A percentile compares a stretch with the other conserved stretches of the same genome.
phyloP scores from a whole-genome alignment of 2,113 vertebrate genomes.

The Macheiramphus alcinus region DNA sequence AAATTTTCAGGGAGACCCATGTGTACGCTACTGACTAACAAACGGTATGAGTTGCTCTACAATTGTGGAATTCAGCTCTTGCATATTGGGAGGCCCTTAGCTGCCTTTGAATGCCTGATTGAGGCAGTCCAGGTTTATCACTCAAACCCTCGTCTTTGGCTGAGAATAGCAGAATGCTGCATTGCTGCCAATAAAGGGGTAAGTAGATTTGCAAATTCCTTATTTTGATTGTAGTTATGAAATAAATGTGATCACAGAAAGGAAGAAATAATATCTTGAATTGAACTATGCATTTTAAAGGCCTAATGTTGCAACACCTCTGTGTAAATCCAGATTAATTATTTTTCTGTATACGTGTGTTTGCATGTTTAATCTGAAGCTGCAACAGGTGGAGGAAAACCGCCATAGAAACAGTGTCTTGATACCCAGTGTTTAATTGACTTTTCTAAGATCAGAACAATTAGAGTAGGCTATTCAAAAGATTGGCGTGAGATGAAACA shows the following conservation, averaged over 20 bases:
- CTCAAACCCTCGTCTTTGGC: constrained; percentile 94
- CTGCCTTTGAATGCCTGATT: constrained; percentile 96
- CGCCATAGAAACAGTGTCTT: background rate
- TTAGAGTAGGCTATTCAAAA: background rate
- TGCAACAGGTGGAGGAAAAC: background rate
- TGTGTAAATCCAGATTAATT: background rate
- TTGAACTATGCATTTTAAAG: background rate
- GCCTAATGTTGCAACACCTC: background rate
- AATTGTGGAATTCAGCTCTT: constrained; percentile 97
- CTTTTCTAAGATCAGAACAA: background rate
- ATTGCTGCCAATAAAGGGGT: constrained; percentile 97
- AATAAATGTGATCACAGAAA: background rate
- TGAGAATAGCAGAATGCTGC: constrained; percentile 95
- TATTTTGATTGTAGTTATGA: background rate
- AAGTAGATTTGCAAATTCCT: constrained; percentile 26
- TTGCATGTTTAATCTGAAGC: background rate
- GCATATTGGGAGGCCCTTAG: constrained; percentile 91
- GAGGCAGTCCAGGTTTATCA: constrained; percentile 98
- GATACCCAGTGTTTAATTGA: background rate
- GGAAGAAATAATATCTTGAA: background rate
- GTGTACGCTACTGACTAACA: constrained; percentile 93
- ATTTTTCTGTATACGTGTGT: background rate
- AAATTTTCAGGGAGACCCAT: constrained; percentile 94
- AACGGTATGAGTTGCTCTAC: constrained; percentile 93
- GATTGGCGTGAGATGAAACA: background rate